Evolutionary conservation across 1,140 invertebrate genomes (phyloP).

Genomic region (Eufriesea mexicana): DNA sequence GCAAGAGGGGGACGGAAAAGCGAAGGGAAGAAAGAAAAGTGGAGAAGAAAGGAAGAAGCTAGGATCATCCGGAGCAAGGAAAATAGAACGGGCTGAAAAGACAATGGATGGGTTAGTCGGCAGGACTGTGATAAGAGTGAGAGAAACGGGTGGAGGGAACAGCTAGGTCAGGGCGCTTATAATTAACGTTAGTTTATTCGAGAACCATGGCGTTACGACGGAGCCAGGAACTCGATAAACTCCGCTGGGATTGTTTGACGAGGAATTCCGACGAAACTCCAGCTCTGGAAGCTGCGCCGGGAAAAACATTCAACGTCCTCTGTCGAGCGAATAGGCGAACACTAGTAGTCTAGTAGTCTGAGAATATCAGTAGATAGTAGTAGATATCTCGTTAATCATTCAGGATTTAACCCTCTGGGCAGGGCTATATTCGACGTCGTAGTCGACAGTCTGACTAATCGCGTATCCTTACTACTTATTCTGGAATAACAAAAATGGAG

Average conservation of each 20-base stretch:
- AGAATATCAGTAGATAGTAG: neutral
- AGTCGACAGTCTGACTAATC: too few relatives aligned
- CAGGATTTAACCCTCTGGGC: too few relatives aligned
- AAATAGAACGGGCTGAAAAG: constrained; percentile 39
- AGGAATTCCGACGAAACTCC: constrained; percentile 42
- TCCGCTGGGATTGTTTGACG: constrained; percentile 50
- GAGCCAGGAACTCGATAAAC: constrained; percentile 53
- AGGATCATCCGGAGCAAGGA: neutral
- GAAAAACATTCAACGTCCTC: neutral
- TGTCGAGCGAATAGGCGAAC: too few relatives aligned
- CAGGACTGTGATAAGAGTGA: constrained; percentile 1
- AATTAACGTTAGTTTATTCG: constrained; percentile 60
- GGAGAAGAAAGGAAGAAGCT: constrained; percentile 21
- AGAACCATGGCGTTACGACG: neutral
- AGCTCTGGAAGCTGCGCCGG: neutral
- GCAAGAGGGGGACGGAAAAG: neutral
- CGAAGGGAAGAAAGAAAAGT: neutral
- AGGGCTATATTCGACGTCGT: too few relatives aligned
- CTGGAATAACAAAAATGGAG: too few relatives aligned
- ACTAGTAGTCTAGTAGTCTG: too few relatives aligned
- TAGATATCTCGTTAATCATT: neutral
- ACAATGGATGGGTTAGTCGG: constrained; percentile 47
- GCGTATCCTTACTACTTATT: too few relatives aligned
- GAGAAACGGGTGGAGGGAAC: constrained; percentile 1
- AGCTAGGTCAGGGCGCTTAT: constrained; percentile 42